Evolutionary conservation across 1,140 invertebrate genomes (phyloP), one percentile per base, ranked within the genome.

Genomic region (Diorhabda elongata): DNA sequence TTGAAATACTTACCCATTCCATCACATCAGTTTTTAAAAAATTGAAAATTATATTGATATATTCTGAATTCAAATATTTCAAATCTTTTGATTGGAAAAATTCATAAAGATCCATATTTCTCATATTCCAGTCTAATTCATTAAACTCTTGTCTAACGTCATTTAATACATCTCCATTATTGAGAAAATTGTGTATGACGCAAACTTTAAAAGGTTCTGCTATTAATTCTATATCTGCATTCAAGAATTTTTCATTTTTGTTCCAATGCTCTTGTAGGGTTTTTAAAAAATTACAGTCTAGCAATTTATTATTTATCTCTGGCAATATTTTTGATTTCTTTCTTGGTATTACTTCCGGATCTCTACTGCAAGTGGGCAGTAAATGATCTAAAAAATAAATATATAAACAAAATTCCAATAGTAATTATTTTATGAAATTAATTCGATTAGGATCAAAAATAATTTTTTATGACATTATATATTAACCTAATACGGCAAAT

Each of bases 91-190:
- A 89, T 77, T 90, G 88, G 69, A 89, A 87, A 77, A 91, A 90
- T 78, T 90, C 88, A 76, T 90, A 91, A 0, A 92, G 77, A 72
- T 92, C 90, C 83, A 89, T 87, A 68, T 85, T 87, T 68, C 88
- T 85, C 44, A 84, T 81, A 43, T 84, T 85, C 85, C 87, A 89
- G 44, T 87, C 83, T n/a, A 89, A 73, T n/a, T 86, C 82, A 69
- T 87, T 87, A 77, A 89, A 85, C 71, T 88, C 84, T 42, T 87
- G 82, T 63, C 88, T 82, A 44, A 88, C 83, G 66, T 87, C 83
- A 58, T 87, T 83, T 47, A 89, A 83, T 41, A 87, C 82, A 9
- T 82, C 77, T 0, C 81, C 70, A 67, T 84, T 83, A 3, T 78
- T 78, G 9, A 90, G 69, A 68, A 91, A 84, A 74, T 89, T 83